Evolutionary conservation across 2,113 vertebrate species (phyloP), one percentile per base, ranked within the genome.

Genomic region (Brachionichthys hirsutus): DNA sequence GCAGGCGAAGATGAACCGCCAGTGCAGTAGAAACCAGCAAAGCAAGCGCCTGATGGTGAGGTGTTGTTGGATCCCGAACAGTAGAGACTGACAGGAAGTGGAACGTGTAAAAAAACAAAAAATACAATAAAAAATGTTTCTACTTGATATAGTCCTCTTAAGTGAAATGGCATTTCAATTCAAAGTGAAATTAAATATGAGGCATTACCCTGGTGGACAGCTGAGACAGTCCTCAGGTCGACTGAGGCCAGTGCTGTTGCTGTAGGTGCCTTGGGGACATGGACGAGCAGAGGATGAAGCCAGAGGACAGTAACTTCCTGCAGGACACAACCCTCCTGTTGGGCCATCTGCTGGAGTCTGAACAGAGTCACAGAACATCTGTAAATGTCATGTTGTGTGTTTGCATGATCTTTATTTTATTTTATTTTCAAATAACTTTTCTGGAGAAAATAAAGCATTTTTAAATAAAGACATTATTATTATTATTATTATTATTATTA

Each of bases 221-320:
- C 65, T 80, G 68, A 92, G 58, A 75, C 94, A 96, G 57, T 93
- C 91, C 17, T 64, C 76, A 3, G 72, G 67, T 40, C 54, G 77
- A 22, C 72, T 84, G 19, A 94, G 84, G 6, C 94, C 93, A 1
- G 77, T 90, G 73, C 48, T 58, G 47, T 92, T 93, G 79, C 93
- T 93, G 83, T 93, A 95, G 6, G 92, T 93, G 15, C 94, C 93
- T 0, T 90, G 42, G n/a, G 94, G 94, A 55, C 94, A 96, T 14
- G 89, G 89, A 3, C 82, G 24, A 19, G 94, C 92, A n/a, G 82
- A 67, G 12, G 86, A 72, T 2, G 92, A 94, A 6, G 85, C 89
- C 0, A 46, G 45, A 2, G 93, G 92, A 60, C 94, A 96, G 71
- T 92, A 95, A 45, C 91, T 80, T 9, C 94, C 94, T 22, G 85